Evolutionary conservation across 2,113 vertebrate species (phyloP).

Genomic region (Pampusana beccarii): DNA sequence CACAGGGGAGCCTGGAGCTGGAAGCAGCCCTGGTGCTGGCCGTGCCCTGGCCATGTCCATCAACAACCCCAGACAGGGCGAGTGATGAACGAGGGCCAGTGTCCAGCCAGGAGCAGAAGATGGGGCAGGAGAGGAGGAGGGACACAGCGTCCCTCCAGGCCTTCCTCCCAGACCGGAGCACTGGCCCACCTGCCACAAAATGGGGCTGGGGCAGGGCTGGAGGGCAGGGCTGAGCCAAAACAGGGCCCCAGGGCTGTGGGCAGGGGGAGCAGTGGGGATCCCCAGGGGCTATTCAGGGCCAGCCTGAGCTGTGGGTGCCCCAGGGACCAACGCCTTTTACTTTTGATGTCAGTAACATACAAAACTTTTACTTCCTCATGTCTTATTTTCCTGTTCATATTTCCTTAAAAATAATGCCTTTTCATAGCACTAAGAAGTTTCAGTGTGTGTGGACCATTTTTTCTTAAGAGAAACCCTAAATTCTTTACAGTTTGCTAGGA

Average conservation of each 20-base stretch:
- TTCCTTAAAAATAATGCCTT: background rate
- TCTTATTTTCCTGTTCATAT: background rate
- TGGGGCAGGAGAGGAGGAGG: rapidly evolving
- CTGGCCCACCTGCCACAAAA: rapidly evolving
- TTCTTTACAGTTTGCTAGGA: background rate
- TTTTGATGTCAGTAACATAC: background rate
- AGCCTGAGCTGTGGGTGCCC: background rate
- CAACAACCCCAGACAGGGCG: rapidly evolving
- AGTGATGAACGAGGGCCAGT: background rate
- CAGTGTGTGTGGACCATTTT: rapidly evolving
- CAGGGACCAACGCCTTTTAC: background rate
- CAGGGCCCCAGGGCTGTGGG: too few species aligned
- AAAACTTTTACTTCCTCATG: background rate
- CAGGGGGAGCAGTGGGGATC: rapidly evolving
- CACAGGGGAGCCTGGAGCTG: background rate
- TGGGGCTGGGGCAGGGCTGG: rapidly evolving
- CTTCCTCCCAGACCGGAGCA: background rate
- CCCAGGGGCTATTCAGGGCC: background rate
- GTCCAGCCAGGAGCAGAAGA: background rate
- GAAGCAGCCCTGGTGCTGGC: rapidly evolving
- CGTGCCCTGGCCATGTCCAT: background rate
- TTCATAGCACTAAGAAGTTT: background rate
- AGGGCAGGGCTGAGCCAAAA: background rate
- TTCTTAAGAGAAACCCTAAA: background rate
- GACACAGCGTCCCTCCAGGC: too few species aligned